Conservation (phyloP, 2,113 vertebrate species). For the Edolisoma coerulescens region DNA sequence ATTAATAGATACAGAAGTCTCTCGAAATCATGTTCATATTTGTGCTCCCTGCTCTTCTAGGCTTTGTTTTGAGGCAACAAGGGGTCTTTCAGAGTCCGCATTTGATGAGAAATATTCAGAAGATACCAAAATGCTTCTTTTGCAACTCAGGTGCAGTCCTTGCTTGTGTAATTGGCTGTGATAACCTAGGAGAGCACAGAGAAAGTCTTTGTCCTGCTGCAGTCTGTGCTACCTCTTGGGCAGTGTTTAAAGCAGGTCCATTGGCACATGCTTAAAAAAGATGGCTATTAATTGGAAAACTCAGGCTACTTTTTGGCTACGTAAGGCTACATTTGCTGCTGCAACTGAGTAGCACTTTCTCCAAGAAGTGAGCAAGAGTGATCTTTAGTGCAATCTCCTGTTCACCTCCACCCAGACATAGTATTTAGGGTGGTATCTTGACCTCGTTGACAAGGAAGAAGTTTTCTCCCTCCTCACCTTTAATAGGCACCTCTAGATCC, state of each 20-base stretch:
- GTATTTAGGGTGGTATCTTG: background rate
- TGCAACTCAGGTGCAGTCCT: background rate
- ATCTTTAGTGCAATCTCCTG: background rate
- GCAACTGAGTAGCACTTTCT: background rate
- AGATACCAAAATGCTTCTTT: background rate
- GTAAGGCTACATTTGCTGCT: background rate
- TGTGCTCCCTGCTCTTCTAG: background rate
- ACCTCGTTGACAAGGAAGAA: background rate
- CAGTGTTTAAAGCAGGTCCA: background rate
- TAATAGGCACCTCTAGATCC: background rate
- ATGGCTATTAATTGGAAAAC: background rate
- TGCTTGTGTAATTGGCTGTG: background rate
- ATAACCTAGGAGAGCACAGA: background rate
- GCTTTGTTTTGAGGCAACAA: background rate
- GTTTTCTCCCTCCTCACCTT: background rate
- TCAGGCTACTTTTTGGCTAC: background rate
- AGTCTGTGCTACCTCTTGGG: background rate
- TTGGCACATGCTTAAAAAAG: background rate
- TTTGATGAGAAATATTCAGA: background rate
- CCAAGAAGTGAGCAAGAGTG: background rate
- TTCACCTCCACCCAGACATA: background rate
- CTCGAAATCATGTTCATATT: background rate
- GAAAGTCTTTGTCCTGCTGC: background rate
- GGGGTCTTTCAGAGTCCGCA: background rate
- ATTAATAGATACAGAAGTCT: background rate